Evolutionary conservation across 2,888 invertebrate genomes (phyloP).

Genomic region (Microctonus aethiopoides): DNA sequence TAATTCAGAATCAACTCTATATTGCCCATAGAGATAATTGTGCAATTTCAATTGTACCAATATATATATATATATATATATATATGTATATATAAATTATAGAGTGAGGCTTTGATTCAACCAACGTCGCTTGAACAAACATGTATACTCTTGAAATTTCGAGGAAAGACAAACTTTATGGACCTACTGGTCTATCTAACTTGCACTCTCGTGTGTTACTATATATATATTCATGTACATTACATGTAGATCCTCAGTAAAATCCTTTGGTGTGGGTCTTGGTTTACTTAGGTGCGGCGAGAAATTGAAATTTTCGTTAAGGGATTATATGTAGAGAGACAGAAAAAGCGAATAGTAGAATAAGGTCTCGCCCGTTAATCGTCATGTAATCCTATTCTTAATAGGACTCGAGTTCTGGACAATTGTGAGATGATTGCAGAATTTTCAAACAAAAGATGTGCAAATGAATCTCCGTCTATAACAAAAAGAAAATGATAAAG

Average conservation of each 20-base stretch:
- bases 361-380: conserved; percentile 53
- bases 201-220: neutral
- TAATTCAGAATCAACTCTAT: neutral
- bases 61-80: conserved; percentile 12
- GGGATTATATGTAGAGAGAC: conserved; percentile 55
- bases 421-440: neutral
- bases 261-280: conserved; percentile 31
- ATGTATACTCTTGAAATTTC: conserved; percentile 35
- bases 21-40: conserved; percentile 1
- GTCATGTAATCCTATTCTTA: conserved; percentile 59
- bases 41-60: conserved; percentile 1
- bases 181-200: conserved; percentile 15
- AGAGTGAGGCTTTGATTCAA: conserved; percentile 10
- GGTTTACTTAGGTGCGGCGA: conserved; percentile 60
- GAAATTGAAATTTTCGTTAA: conserved; percentile 66
- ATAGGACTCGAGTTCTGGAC: conserved; percentile 39
- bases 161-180: conserved; percentile 34
- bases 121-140: conserved; percentile 12
- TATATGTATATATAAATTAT: neutral
- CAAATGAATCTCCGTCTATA: neutral
- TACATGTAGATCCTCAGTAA: too few species aligned
- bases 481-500: neutral
- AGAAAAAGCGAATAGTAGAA: conserved; percentile 36
- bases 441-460: conserved; percentile 2
- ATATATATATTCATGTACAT: conserved; percentile 21